Evolutionary conservation across 2,888 invertebrate species (phyloP).

Genomic region (Pheosia tremula): DNA sequence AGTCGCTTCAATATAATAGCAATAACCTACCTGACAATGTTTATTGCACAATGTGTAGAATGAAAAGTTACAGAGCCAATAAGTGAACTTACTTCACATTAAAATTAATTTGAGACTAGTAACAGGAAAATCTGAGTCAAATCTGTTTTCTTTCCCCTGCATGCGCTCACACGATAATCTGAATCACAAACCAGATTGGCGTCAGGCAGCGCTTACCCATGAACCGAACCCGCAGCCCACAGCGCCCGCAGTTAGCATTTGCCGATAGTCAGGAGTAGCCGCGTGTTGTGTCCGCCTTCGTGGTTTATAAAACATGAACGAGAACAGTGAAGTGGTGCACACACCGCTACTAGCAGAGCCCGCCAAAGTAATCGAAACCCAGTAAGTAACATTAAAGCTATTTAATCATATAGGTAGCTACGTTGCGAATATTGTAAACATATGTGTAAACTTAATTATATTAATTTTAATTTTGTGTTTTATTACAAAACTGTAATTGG

Average conservation of each 20-base stretch:
- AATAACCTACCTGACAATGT: too few relatives aligned
- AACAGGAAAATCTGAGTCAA: too few relatives aligned
- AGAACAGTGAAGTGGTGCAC: conserved; percentile 4
- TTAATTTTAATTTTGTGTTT: background rate
- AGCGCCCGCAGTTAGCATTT: background rate
- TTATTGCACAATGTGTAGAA: too few relatives aligned
- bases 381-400: background rate
- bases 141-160: too few relatives aligned
- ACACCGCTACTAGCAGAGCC: background rate
- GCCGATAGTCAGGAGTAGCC: background rate
- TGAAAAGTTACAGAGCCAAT: too few relatives aligned
- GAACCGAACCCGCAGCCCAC: background rate
- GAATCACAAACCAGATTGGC: background rate
- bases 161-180: too few relatives aligned
- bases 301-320: conserved; percentile 6
- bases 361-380: background rate
- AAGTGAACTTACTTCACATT: too few relatives aligned
- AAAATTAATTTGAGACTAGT: too few relatives aligned
- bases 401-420: background rate
- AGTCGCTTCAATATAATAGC: too few relatives aligned
- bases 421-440: too few relatives aligned
- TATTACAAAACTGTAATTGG: background rate
- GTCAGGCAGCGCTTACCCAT: background rate
- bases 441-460: background rate
- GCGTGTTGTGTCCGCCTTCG: background rate